These are phyloP conservation scores for Eupithecia insigniata DNA, from an alignment of 2,888 invertebrate species.

Conservation along the genomic window DNA sequence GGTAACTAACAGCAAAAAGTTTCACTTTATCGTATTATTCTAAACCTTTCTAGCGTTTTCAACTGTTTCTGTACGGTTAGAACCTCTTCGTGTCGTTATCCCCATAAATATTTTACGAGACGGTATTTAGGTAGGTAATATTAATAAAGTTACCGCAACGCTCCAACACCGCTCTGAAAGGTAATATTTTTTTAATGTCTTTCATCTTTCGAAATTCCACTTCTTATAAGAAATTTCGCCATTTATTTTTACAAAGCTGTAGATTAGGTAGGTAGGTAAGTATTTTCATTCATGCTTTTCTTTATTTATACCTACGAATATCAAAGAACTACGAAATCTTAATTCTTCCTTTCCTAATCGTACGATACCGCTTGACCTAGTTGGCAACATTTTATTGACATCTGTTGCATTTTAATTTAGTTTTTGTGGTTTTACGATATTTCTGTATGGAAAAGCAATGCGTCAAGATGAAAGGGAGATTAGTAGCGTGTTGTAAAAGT, in stretches of 20 bases:
- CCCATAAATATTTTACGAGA: slow-evolving; percentile 34
- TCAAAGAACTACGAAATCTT: neutral
- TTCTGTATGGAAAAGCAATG: slow-evolving; percentile 28
- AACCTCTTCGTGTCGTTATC: slow-evolving; percentile 23
- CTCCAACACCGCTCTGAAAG: slow-evolving; percentile 15
- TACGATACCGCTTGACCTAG: neutral
- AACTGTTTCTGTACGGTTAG: neutral
- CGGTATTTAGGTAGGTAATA: slow-evolving; percentile 38
- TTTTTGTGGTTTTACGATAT: slow-evolving; percentile 17
- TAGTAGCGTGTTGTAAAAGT: slow-evolving; percentile 39
- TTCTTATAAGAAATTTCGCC: neutral
- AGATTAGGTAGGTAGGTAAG: neutral
- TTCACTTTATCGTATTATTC: slow-evolving; percentile 1
- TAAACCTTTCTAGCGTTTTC: neutral
- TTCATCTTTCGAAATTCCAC: slow-evolving; percentile 19
- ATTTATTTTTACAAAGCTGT: neutral
- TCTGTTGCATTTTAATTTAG: neutral
- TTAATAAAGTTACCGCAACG: slow-evolving; percentile 41
- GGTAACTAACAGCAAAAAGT: slow-evolving; percentile 7
- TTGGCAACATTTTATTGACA: slow-evolving; percentile 3
- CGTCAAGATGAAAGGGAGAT: slow-evolving; percentile 45
- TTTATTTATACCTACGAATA: neutral
- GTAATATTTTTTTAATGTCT: slow-evolving; percentile 35
- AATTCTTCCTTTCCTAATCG: neutral
- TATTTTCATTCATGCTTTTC: neutral